Evolutionary conservation across 2,113 vertebrate species (phyloP), one percentile per base, ranked within the genome.

Genomic region (Amia ocellicauda): DNA sequence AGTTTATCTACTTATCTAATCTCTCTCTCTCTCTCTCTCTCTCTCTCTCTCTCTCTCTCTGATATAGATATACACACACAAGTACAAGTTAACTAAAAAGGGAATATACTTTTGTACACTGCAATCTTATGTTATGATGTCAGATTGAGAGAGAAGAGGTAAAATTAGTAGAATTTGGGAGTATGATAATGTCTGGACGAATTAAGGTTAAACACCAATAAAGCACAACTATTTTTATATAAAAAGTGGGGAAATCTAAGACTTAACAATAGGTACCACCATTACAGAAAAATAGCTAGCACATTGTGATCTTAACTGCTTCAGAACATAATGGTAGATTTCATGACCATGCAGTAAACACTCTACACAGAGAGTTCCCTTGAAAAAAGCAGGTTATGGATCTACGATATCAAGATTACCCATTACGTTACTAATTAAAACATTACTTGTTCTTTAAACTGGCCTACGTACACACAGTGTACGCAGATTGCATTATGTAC

Each of bases 261-360:
- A 22, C 24, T 23, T 53, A 7, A 23, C 16, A 20, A 63, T 65
- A 80, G 78, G 63, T 66, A 73, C 78, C 62, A 69, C 16, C n/a
- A 36, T 82, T 78, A 84, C 76, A 84, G 78, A 83, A 84, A 87
- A 88, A 88, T 89, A 85, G 73, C 69, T 82, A 63, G 74, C 64
- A 63, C 1, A 1, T 53, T 74, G 74, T 83, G 83, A 74, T 52
- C 74, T 79, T 83, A 83, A 84, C 85, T 84, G 82, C 85, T 74
- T 67, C n/a, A 50, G 63, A 77, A 22, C 51, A 53, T 8, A 22
- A 26, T 22, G 19, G 9, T 20, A 53, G 23, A 8, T 4, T 22
- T 23, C 24, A 26, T 53, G 47, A 22, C 19, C 58, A 64, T 63
- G 55, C 10, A 43, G n/a, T 72, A 83, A 76, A 74, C 68, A 69